Percentiles rank a stretch among this genome's conserved stretches.
phyloP scores from a whole-genome alignment of 2,113 vertebrate species.

The Erpornis zantholeuca region DNA sequence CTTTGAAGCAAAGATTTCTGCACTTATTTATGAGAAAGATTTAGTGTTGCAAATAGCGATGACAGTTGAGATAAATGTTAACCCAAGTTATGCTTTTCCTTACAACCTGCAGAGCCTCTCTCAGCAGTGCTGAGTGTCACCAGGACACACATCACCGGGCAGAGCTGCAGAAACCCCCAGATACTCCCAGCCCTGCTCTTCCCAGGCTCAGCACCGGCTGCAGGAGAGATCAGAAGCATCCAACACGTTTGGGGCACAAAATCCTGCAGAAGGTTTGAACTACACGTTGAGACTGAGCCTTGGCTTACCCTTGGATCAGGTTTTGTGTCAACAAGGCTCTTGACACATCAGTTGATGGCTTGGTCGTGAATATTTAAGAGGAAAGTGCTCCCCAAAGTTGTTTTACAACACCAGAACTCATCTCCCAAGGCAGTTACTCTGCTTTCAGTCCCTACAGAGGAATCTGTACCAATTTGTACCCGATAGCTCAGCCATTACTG shows the following conservation, averaged over 20 bases:
- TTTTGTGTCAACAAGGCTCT: background rate
- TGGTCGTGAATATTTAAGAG: background rate
- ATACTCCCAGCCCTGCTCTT: background rate
- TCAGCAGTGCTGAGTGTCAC: background rate
- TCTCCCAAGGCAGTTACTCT: background rate
- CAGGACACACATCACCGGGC: background rate
- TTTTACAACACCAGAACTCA: background rate
- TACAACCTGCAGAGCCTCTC: background rate
- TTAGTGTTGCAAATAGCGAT: conserved; percentile 34
- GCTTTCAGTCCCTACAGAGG: background rate
- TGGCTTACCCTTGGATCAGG: background rate
- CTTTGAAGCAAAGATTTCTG: conserved; percentile 38
- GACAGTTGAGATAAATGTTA: conserved; percentile 55
- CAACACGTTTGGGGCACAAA: background rate
- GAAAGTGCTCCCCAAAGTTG: background rate
- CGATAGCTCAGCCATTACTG: background rate
- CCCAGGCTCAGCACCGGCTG: background rate
- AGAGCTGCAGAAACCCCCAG: background rate
- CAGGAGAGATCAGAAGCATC: background rate
- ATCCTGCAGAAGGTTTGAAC: background rate
- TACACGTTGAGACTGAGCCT: background rate
- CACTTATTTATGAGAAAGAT: conserved; percentile 52
- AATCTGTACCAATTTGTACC: background rate
- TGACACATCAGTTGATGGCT: background rate
- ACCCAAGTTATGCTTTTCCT: background rate